These are phyloP conservation scores for Ariopsis seemanni DNA, from an alignment of 2,113 vertebrate genomes.

Conservation along the genomic window DNA sequence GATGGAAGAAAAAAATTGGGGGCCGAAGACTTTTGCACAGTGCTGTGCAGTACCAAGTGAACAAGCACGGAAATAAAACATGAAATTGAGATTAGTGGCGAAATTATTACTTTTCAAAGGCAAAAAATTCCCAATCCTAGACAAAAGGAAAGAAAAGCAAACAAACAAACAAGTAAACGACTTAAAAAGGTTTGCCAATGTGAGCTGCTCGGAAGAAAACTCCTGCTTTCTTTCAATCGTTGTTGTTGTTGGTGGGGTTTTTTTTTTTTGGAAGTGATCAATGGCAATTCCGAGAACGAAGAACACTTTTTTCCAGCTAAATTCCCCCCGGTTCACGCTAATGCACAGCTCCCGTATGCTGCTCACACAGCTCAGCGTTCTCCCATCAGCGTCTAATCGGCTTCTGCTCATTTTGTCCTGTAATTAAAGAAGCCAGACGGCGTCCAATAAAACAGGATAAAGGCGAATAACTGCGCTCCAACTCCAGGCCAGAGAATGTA, in stretches of 20 bases:
- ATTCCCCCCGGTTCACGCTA: not conserved
- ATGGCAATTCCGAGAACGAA: not conserved
- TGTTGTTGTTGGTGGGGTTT: not conserved
- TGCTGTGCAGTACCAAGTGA: no score
- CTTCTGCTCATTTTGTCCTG: constrained; percentile 13
- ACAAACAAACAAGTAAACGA: not conserved
- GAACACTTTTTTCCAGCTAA: constrained; percentile 2
- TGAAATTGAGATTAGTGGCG: no score
- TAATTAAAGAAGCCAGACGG: constrained; percentile 47
- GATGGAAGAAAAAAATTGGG: no score
- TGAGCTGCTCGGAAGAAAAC: not conserved
- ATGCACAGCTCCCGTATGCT: constrained; percentile 11
- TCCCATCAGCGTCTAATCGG: constrained; percentile 49
- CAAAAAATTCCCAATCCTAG: no score
- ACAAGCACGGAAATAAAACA: no score
- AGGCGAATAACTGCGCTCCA: constrained; percentile 17
- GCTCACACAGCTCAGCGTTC: not conserved
- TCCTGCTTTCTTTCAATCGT: not conserved
- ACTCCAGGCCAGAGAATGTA: constrained; percentile 33
- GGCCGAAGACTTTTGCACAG: no score
- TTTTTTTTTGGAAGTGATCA: not conserved
- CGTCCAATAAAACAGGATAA: constrained; percentile 20
- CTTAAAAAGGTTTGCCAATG: not conserved
- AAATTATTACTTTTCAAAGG: no score
- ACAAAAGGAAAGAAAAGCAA: not conserved